Base-by-base conservation (phyloP, 35 echinoderm and acorn worm species). In the Strongylocentrotus purpuratus region DNA sequence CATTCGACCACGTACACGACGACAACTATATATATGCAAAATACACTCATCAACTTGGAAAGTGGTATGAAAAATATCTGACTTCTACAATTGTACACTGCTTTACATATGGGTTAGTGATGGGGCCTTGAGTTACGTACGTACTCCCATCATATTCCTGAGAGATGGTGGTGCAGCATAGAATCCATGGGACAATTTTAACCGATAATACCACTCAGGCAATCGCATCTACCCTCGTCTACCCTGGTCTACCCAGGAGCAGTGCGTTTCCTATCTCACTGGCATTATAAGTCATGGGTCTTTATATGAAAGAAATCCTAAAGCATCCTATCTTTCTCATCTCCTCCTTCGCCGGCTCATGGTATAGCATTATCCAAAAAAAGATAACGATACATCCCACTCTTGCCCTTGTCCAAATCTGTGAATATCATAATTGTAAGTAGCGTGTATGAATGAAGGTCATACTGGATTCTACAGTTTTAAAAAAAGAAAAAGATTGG, bases 61-160 rank as follows among this genome's bases (percentile, higher is more conserved):
- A 78, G 65, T 78, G 65, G 65, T 78, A 78, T 78, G 65, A 78
- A 78, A 78, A 78, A 78, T 78, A 78, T 78, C 65, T 78, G 65
- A 78, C 65, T 78, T 78, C 28, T 78, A 78, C 65, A 78, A 78
- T 78, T 78, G 65, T 78, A 78, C 65, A 78, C 65, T 78, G 65
- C 65, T 78, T 78, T 78, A 78, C 22, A 78, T 7, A 41, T 78
- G 65, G 65, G 65, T 78, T n/a, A n/a, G 65, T 78, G 65, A 78
- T 78, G 65, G 65, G 65, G 65, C 65, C 65, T 78, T n/a, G 65
- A 78, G 65, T 78, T 78, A 78, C 65, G 20, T 78, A 78, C 65
- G 20, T 78, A 78, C 65, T 78, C 65, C 65, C 65, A 78, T 78
- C 65, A 25, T 7, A 78, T 78, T 7, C 65, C 65, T 78, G 65